Percentiles rank a stretch among this genome's conserved stretches.
Conservation (phyloP, 2,888 invertebrate genomes). For the Agonum fuliginosum region DNA sequence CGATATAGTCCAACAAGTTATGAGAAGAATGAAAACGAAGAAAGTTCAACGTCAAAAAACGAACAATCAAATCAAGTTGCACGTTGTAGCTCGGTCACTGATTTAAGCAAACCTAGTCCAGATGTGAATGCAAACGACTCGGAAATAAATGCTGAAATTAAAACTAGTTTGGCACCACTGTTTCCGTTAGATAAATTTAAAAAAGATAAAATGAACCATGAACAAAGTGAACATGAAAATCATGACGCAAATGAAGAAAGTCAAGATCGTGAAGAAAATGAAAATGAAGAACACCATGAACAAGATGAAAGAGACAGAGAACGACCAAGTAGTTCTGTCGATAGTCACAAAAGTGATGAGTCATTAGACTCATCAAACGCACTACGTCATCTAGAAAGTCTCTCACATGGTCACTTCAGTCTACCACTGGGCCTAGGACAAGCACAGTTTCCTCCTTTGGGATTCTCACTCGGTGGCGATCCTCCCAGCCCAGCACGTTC, state of each 20-base stretch:
- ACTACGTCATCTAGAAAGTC: conserved; percentile 84
- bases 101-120: conserved; percentile 72
- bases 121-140: conserved; percentile 72
- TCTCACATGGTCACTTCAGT: conserved; percentile 86
- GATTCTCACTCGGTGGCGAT: conserved; percentile 74
- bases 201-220: conserved; percentile 70
- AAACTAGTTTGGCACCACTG: conserved; percentile 71
- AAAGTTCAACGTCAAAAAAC: conserved; percentile 61
- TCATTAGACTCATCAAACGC: conserved; percentile 79
- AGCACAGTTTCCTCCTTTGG: conserved; percentile 72
- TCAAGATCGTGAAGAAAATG: conserved; percentile 66
- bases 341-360: conserved; percentile 77
- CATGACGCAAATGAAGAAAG: background rate
- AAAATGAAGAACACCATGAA: conserved; percentile 72
- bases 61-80: conserved; percentile 67
- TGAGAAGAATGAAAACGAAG: conserved; percentile 62
- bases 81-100: conserved; percentile 69
- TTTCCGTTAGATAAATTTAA: conserved; percentile 71
- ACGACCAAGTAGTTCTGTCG: conserved; percentile 74
- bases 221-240: conserved; percentile 63
- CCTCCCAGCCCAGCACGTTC: conserved; percentile 78
- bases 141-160: conserved; percentile 69
- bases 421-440: conserved; percentile 70
- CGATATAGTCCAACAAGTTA: conserved; percentile 49
- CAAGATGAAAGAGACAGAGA: conserved; percentile 70